A percentile compares a stretch with the other conserved stretches of the same genome.
Evolutionary conservation across 2,113 vertebrate species (phyloP).

Genomic region (Opisthocomus hoazin): DNA sequence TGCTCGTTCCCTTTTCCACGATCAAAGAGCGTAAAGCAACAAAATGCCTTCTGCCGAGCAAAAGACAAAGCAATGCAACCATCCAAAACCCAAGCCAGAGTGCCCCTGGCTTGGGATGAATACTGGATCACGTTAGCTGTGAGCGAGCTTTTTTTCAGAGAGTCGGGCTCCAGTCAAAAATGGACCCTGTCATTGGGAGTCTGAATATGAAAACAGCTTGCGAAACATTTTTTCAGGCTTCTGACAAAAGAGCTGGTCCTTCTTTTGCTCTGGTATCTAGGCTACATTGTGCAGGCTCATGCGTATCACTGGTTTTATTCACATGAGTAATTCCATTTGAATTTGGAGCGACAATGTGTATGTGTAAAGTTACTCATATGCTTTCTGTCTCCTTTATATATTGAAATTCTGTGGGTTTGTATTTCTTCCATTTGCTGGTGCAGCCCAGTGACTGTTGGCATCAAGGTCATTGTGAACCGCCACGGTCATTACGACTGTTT

Average conservation of each 20-base stretch:
- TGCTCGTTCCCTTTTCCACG: not conserved
- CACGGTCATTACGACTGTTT: not conserved
- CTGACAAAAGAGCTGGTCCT: constrained; percentile 53
- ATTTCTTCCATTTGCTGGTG: not conserved
- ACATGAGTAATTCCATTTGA: constrained; percentile 64
- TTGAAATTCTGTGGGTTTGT: constrained; percentile 17
- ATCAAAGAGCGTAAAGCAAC: not conserved
- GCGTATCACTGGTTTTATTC: constrained; percentile 55
- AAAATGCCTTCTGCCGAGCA: constrained; percentile 35
- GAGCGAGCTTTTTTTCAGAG: constrained; percentile 37
- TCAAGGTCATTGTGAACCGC: not conserved
- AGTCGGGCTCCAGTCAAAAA: constrained; percentile 19
- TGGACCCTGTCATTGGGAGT: constrained; percentile 12
- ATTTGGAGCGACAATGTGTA: constrained; percentile 20
- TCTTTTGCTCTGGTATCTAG: constrained; percentile 60
- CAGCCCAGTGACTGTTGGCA: constrained; percentile 7
- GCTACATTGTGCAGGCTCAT: constrained; percentile 57
- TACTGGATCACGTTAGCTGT: not conserved
- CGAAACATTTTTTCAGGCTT: constrained; percentile 55
- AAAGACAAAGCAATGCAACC: constrained; percentile 49
- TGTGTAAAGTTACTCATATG: constrained; percentile 34
- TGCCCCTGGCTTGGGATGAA: constrained; percentile 46
- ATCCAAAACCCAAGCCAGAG: constrained; percentile 29
- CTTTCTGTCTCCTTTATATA: constrained; percentile 41
- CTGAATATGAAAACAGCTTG: constrained; percentile 61